Percentiles rank a stretch among this genome's conserved stretches.
Evolutionary conservation across 2,113 vertebrate genomes (phyloP).

Genomic region (Taurulus bubalis): DNA sequence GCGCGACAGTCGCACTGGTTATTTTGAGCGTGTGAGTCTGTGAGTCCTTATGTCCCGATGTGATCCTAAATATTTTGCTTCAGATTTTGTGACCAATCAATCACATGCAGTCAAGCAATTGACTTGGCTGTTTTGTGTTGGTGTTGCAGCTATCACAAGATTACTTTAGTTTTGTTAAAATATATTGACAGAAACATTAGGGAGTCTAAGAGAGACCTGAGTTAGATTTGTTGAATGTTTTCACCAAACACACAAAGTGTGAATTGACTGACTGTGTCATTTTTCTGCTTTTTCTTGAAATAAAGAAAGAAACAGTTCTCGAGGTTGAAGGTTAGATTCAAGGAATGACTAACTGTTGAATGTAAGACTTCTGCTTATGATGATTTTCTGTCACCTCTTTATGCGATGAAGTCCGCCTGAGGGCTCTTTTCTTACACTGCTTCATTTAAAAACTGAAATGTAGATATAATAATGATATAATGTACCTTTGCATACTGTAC

Average conservation of each 20-base stretch:
- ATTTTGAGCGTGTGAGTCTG: not conserved
- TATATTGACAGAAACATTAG: too few species aligned
- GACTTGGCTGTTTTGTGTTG: too few species aligned
- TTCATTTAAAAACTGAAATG: not conserved
- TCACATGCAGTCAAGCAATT: not conserved
- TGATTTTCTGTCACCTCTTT: conserved; percentile 1
- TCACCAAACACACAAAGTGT: not conserved
- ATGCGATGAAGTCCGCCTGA: not conserved
- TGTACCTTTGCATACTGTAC: not conserved
- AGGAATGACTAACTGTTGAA: not conserved
- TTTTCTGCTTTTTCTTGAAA: not conserved
- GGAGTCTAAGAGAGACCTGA: not conserved
- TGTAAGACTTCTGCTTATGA: not conserved
- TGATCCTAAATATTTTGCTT: not conserved
- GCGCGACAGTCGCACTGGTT: not conserved
- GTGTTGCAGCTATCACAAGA: too few species aligned
- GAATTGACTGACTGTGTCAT: not conserved
- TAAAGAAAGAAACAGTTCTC: not conserved
- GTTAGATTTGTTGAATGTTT: not conserved
- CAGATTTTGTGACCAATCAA: too few species aligned
- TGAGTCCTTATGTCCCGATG: not conserved
- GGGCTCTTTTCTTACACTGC: not conserved
- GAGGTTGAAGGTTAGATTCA: not conserved
- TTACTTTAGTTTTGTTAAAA: too few species aligned
- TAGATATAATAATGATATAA: too few species aligned